Evolutionary conservation across 2,113 vertebrate genomes (phyloP).

Genomic region (Crocuta crocuta): DNA sequence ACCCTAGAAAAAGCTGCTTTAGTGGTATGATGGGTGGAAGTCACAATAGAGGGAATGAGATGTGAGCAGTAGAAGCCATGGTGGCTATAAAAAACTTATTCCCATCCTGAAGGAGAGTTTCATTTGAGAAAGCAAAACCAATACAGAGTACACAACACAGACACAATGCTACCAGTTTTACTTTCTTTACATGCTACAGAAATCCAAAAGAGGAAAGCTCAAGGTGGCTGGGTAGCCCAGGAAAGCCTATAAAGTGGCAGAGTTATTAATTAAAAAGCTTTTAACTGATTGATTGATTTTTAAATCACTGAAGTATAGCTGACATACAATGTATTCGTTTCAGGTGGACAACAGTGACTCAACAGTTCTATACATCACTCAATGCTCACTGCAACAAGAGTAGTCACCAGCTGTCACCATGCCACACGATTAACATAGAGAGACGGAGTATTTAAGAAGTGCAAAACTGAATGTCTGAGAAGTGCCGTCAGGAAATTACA

Average conservation of each 20-base stretch:
- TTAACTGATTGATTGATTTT: not conserved
- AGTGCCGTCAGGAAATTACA: not conserved
- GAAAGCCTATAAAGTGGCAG: not conserved
- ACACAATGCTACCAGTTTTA: not conserved
- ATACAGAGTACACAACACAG: not conserved
- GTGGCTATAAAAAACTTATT: not conserved
- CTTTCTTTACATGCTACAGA: not conserved
- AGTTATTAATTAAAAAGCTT: not conserved
- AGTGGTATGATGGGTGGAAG: not conserved
- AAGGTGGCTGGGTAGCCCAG: not conserved
- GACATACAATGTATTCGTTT: not conserved
- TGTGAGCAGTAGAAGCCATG: not conserved
- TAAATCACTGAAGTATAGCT: not conserved
- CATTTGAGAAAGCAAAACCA: not conserved
- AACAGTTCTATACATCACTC: not conserved
- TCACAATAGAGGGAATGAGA: not conserved
- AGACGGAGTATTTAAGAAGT: not conserved
- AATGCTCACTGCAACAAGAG: not conserved
- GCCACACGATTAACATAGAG: not conserved
- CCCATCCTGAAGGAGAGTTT: not conserved
- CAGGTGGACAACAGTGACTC: not conserved
- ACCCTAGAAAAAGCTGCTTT: not conserved
- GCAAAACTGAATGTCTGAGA: not conserved
- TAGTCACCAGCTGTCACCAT: not conserved
- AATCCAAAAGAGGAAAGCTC: not conserved